phyloP scores from a whole-genome alignment of 2,888 invertebrate genomes.

The Acleris emargana region DNA sequence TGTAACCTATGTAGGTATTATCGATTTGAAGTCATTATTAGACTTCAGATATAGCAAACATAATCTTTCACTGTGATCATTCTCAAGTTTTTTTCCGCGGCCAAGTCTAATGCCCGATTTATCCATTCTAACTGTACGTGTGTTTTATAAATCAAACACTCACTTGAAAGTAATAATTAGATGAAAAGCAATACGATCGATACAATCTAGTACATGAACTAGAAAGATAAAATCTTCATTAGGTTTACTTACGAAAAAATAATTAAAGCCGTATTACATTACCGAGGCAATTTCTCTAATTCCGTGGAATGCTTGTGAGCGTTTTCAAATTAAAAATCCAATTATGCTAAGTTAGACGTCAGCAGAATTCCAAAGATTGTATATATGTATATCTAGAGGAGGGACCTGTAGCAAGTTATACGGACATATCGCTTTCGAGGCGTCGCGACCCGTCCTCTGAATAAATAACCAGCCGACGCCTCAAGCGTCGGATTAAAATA shows the following conservation, averaged over 20 bases:
- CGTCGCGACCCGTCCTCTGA: constrained; percentile 44
- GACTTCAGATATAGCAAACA: too few relatives aligned
- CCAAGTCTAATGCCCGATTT: too few relatives aligned
- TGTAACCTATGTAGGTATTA: too few relatives aligned
- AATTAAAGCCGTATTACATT: constrained; percentile 25
- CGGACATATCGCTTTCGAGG: constrained; percentile 13
- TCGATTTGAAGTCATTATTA: too few relatives aligned
- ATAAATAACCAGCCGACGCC: constrained; percentile 58
- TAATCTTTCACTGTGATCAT: too few relatives aligned
- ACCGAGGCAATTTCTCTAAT: constrained; percentile 14
- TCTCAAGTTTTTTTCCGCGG: too few relatives aligned
- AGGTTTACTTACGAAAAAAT: constrained; percentile 12
- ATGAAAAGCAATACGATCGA: too few relatives aligned
- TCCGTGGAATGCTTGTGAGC: constrained; percentile 15
- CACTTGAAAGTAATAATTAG: too few relatives aligned
- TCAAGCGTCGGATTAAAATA: constrained; percentile 54
- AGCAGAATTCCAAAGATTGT: constrained; percentile 13
- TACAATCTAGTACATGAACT: too few relatives aligned
- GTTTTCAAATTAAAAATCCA: constrained; percentile 26
- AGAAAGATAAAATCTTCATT: neutral
- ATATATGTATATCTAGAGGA: constrained; percentile 2
- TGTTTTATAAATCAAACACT: too few relatives aligned
- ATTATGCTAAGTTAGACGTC: constrained; percentile 25
- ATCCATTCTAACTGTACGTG: too few relatives aligned
- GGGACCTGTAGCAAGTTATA: constrained; percentile 13